These are phyloP conservation scores for Trachurus trachurus DNA, from an alignment of 2,797 vertebrate species.

Conservation along the genomic window DNA sequence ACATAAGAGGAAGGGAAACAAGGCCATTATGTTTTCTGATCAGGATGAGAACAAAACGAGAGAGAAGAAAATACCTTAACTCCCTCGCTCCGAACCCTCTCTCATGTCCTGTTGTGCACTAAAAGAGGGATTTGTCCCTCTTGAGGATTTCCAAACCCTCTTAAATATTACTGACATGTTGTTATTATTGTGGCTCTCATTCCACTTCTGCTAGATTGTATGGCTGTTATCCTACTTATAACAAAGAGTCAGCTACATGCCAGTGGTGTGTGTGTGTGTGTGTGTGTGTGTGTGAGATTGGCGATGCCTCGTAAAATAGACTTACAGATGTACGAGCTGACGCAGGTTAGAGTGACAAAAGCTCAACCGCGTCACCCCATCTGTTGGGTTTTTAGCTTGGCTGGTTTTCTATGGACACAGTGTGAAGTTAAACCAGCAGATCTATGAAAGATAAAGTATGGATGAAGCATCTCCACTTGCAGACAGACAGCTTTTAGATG, in stretches of 20 bases:
- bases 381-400: constrained; percentile 17
- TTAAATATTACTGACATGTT: constrained; percentile 77
- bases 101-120: constrained; percentile 55
- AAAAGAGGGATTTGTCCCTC: constrained; percentile 76
- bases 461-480: too few relatives aligned
- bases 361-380: constrained; percentile 2
- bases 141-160: constrained; percentile 77
- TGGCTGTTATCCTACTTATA: constrained; percentile 67
- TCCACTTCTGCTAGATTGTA: constrained; percentile 58
- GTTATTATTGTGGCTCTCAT: constrained; percentile 72
- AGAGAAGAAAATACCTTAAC: constrained; percentile 39
- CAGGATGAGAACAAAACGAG: constrained; percentile 62
- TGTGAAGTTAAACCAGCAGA: not conserved
- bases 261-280: not conserved
- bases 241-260: constrained; percentile 43
- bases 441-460: not conserved
- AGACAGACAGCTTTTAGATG: not conserved
- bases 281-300: constrained; percentile 41
- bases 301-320: constrained; percentile 31
- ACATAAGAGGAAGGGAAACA: constrained; percentile 64
- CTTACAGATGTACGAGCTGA: constrained; percentile 31
- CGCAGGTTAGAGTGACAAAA: constrained; percentile 7
- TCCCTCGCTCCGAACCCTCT: constrained; percentile 29
- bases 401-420: not conserved
- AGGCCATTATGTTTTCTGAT: constrained; percentile 68